phyloP scores from a whole-genome alignment of 2,888 invertebrate genomes.

The Agrotis clavis region DNA sequence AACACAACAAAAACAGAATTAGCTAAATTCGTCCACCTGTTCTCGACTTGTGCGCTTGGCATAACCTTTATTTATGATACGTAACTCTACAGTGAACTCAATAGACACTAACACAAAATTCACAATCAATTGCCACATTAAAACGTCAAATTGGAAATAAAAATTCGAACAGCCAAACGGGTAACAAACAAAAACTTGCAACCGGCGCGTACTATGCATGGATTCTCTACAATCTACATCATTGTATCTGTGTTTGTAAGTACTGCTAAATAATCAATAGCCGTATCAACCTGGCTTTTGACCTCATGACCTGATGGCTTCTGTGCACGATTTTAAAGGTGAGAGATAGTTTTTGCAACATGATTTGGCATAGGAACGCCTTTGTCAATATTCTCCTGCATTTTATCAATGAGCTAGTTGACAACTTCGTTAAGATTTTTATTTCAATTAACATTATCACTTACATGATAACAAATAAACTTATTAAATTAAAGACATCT shows the following conservation, averaged over 20 bases:
- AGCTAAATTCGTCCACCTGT: too few relatives aligned
- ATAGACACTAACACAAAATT: not conserved
- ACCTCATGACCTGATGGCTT: slow-evolving; percentile 28
- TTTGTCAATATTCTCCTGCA: not conserved
- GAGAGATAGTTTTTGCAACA: not conserved
- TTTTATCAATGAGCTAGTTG: too few relatives aligned
- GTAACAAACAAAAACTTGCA: slow-evolving; percentile 4
- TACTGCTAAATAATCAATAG: not conserved
- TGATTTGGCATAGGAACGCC: not conserved
- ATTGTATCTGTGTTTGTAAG: not conserved
- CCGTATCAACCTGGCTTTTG: not conserved
- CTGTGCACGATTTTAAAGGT: not conserved
- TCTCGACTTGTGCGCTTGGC: too few relatives aligned
- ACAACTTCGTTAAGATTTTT: too few relatives aligned
- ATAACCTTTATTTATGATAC: too few relatives aligned
- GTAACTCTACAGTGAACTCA: too few relatives aligned
- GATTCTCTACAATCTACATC: slow-evolving; percentile 6
- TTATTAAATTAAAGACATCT: too few relatives aligned
- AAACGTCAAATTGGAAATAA: not conserved
- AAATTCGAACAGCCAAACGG: not conserved
- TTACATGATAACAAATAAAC: too few relatives aligned
- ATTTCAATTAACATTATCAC: too few relatives aligned
- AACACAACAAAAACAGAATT: too few relatives aligned
- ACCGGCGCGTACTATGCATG: not conserved
- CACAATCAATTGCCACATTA: not conserved